Evolutionary conservation across 2,888 invertebrate genomes (phyloP), one percentile per base, ranked within the genome.

Genomic region (Chrysotoxum bicinctum): DNA sequence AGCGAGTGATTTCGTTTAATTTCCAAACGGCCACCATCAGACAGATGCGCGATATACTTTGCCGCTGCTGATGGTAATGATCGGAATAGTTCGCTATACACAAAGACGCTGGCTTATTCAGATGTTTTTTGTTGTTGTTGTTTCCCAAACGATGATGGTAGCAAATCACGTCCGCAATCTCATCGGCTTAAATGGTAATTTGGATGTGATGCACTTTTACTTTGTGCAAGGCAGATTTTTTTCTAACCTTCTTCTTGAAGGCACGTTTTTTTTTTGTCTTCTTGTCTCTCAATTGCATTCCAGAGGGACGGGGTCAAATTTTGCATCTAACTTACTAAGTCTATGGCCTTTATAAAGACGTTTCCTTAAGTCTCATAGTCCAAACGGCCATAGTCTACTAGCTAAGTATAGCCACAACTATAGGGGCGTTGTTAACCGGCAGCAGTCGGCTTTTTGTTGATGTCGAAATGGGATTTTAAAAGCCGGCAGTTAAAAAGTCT

Each of bases 91-190:
- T 60, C 48, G 48, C 16, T 23, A 23, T 26, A 12, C 9, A 23
- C 4, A 37, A 37, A 4, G 14, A 5, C 12, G n/a, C 26, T 9
- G 16, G n/a, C n/a, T 58, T 19, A 10, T 14, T 40, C 12, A 19
- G 21, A n/a, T 16, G 9, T 16, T 45, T 21, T 48, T 48, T 12
- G 0, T 48, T 52, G 5, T 16, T 45, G 7, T 9, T 9, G 8
- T 3, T 16, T 21, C 14, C 3, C 1, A 1, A 6, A 45, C 16
- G 19, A 40, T 60, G 80, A 58, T 76, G 81, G 85, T 85, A 85
- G 85, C 85, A 85, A 85, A 85, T 81, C 85, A 85, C 85, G 85
- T 85, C 81, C 81, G 85, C 81, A 81, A 85, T 85, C 81, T 85
- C 81, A 77, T 77, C 76, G 76, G 32, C 76, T 85, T 35, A 81